Base-by-base conservation (phyloP, 2,888 invertebrate species). In the Pocota personata region DNA sequence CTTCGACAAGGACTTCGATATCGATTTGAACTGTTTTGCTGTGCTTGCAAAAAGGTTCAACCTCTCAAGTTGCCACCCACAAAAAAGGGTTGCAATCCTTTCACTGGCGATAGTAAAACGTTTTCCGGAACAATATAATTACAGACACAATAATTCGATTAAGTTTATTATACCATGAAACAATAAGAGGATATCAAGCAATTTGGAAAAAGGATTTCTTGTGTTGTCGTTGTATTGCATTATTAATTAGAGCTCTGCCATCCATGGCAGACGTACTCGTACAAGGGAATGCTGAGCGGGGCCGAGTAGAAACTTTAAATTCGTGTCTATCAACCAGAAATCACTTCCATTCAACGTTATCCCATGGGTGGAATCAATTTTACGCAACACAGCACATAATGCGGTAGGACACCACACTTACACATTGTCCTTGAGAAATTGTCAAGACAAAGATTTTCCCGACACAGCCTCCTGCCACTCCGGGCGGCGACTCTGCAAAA, bases 321-420 rank as follows among this genome's bases (percentile, higher is more conserved):
- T 83, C 72, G 66, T 78, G 83, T 55, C 72, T 78, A 83, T 83
- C 83, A 78, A 37, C 83, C 67, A 66, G 60, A 78, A 78, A 83
- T 83, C 78, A 72, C 24, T 40, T 67, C 58, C 60, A 78, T 78
- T 78, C 78, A 83, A 67, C 52, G 46, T 37, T 67, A 72, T 66
- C 57, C 57, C 58, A 57, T 67, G 78, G 67, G 73, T 83, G 72
- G 60, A 83, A 83, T 83, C 78, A 83, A 83, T 73, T 83, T 73
- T 62, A 58, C 83, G 30, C 66, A 67, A 78, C 71, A 72, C 46
- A 52, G 55, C 72, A 67, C 67, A 73, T 40, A 71, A 35, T 40
- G 43, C 21, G 43, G 66, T 32, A 67, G 37, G 50, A 52, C 60
- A 64, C 27, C 16, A n/a, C 57, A 30, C 19, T 37, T 66, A 66